Conservation (phyloP, 2,888 invertebrate species). For the Iphiclides podalirius region DNA sequence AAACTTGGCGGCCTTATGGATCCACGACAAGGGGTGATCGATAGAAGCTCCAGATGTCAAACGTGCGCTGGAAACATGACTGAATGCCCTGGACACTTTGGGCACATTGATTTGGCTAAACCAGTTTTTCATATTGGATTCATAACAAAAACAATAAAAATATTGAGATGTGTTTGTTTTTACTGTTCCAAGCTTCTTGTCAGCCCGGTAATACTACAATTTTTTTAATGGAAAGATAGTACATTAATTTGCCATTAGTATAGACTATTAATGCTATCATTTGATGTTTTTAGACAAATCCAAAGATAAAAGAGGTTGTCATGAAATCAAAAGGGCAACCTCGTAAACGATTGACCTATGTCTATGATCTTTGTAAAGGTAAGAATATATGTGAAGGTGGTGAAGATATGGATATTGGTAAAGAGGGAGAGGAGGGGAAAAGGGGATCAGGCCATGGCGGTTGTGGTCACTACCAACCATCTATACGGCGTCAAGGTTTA, state of each 20-base stretch:
- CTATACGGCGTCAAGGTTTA: conserved; percentile 91
- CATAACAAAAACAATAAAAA: conserved; percentile 97
- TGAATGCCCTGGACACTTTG: conserved; percentile 99
- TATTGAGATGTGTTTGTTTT: conserved; percentile 98
- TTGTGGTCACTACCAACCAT: conserved; percentile 98
- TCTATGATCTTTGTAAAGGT: conserved; percentile 98
- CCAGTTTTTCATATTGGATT: conserved; percentile 99
- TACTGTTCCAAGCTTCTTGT: conserved; percentile 98
- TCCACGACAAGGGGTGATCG: conserved; percentile 98
- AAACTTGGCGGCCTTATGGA: conserved; percentile 99
- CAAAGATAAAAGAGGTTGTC: conserved; percentile 96
- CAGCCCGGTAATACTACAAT: conserved; percentile 85
- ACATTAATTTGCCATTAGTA: not conserved
- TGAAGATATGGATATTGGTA: conserved; percentile 96
- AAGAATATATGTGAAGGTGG: conserved; percentile 99
- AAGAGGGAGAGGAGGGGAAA: conserved; percentile 85
- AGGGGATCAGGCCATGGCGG: conserved; percentile 90
- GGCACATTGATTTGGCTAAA: conserved; percentile 98
- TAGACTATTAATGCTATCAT: not conserved
- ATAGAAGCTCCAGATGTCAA: conserved; percentile 94
- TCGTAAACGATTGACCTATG: conserved; percentile 94
- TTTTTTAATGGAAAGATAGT: conserved; percentile 27
- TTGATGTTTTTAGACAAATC: conserved; percentile 84
- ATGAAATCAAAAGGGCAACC: conserved; percentile 98
- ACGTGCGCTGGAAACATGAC: conserved; percentile 99